Conservation (phyloP, 2,797 vertebrate species). For the Pantherophis alleghaniensis region DNA sequence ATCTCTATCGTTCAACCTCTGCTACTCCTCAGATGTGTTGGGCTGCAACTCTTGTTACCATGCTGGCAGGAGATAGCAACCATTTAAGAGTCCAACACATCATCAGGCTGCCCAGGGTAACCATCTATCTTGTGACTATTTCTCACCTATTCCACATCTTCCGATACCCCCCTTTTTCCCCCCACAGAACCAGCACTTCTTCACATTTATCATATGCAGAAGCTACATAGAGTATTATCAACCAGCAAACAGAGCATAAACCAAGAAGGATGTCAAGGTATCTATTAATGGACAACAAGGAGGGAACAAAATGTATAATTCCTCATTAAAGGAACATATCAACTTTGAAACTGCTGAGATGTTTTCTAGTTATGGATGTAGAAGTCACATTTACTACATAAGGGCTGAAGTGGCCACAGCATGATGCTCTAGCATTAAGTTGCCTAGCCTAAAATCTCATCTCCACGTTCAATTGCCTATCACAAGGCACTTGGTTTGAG, state of each 20-base stretch:
- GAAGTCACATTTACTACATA: neutral
- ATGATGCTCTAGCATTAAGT: neutral
- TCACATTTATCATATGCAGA: neutral
- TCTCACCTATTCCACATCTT: neutral
- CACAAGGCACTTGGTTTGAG: neutral
- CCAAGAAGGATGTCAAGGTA: neutral
- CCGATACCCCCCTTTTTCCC: neutral
- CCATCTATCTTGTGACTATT: neutral
- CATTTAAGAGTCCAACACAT: neutral
- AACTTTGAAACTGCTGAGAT: neutral
- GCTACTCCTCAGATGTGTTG: neutral
- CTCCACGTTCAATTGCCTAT: neutral
- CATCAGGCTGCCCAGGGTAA: neutral
- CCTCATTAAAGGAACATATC: neutral
- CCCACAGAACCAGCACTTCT: conserved; percentile 2
- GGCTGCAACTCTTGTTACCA: neutral
- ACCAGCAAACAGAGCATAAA: neutral
- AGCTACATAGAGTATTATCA: neutral
- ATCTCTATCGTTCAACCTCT: neutral
- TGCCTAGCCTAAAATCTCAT: neutral
- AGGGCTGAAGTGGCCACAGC: no score
- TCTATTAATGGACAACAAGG: neutral
- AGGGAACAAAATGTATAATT: neutral
- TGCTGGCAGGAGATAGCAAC: neutral
- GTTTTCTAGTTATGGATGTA: neutral